Evolutionary conservation across 2,888 invertebrate genomes (phyloP), one percentile per base, ranked within the genome.

Genomic region (Dicycla oo): DNA sequence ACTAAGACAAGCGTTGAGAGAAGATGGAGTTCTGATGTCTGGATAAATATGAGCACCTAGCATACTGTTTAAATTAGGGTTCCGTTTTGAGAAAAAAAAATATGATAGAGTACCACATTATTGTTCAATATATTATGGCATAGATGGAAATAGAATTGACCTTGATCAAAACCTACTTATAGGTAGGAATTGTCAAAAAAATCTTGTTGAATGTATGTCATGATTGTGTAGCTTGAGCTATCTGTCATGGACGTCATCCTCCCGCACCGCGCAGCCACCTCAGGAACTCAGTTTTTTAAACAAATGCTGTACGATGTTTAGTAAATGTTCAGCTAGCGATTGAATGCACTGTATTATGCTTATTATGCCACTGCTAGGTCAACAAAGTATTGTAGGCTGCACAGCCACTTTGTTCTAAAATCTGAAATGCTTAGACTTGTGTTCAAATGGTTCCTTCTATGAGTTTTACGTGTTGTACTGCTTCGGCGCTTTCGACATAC

Each of bases 251-350:
- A n/a, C n/a, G n/a, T 6, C 18, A 23, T 5, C 10, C 38, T 10
- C 38, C 10, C 38, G 58, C 38, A 40, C 23, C 18, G 57, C 57
- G 13, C 20, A n/a, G 2, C 11, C n/a, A n/a, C n/a, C n/a, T n/a
- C 49, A n/a, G n/a, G 18, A 34, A 45, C 7, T 30, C 15, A 26
- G 34, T 56, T 30, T 23, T 70, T 20, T 26, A 23, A 43, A 56
- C n/a, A 38, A 38, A 68, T 30, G 34, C 18, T 40, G 15, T n/a
- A 34, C 30, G 15, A 70, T 73, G 38, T 38, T 45, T 45, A 30
- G 45, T 71, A 45, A 54, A 45, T 71, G 11, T 54, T 45, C 20
- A 15, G 18, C 20, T 45, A 38, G 34, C 30, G 11, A 34, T 43
- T 51, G 7, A 43, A 13, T 49, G 20, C 13, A 15, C n/a, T 70